Evolutionary conservation across 2,797 vertebrate genomes (phyloP), one percentile per base, ranked within the genome.

Genomic region (Bovichtus variegatus): DNA sequence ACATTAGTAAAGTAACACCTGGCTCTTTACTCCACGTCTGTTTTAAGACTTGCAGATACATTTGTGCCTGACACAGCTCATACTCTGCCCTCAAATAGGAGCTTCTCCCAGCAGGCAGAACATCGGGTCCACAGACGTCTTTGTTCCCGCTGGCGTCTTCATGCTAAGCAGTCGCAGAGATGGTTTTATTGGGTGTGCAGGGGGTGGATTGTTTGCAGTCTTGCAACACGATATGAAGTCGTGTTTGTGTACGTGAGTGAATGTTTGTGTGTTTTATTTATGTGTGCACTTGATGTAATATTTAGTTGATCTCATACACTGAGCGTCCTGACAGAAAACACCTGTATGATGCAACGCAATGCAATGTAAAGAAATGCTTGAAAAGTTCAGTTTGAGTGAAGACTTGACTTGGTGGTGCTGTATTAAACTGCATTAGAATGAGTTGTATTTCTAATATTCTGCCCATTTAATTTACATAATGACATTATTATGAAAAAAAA

Each of bases 51-150:
- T 73, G 47, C 23, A 47, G 49, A 74, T 60, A 31, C 27, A 54
- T 74, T n/a, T 71, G 66, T 31, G 55, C 29, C 38, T 63, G 61
- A 66, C 58, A 23, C 47, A 62, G 66, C 68, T 78, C 59, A 47
- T 60, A 75, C 77, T 79, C 74, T 65, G 47, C 38, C 46, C 55
- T 25, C 58, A 72, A 82, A 84, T 84, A 87, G 82, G 74, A 54
- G 19, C 49, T 36, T 76, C 63, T 50, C 41, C 12, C 16, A 27
- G 36, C 6, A 6, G 40, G 41, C 13, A 9, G 57, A 78, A 72
- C 49, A 72, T 54, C 6, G 1, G 50, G 60, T 76, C 88, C 54
- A 69, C 13, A 55, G 76, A 63, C 66, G 74, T 62, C 65, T 76
- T 79, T 61, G 76, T 65, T 67, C 16, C 46, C 12, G 1, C 23